These are phyloP conservation scores for Haliaeetus leucogaster DNA, from an alignment of 2,113 vertebrate genomes.

Conservation along the genomic window DNA sequence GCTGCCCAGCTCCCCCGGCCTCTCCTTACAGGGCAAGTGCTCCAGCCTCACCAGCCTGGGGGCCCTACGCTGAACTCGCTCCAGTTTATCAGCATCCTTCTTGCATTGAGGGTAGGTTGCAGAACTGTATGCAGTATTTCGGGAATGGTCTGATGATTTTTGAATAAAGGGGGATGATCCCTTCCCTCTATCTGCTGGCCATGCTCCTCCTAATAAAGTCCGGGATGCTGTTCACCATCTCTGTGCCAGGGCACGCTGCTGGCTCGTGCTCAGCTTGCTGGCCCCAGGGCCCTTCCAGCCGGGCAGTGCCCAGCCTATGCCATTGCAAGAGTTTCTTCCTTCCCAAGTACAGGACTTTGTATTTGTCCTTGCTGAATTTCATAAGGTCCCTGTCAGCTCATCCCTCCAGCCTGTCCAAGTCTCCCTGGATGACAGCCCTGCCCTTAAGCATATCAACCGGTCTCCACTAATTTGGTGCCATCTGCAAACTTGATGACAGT, in stretches of 20 bases:
- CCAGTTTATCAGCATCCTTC: background rate
- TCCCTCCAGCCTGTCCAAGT: background rate
- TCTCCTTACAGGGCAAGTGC: background rate
- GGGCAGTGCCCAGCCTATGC: background rate
- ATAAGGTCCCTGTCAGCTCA: background rate
- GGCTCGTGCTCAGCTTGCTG: background rate
- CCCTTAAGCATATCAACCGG: background rate
- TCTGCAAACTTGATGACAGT: background rate
- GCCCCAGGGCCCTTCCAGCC: background rate
- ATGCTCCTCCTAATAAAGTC: background rate
- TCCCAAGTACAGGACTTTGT: background rate
- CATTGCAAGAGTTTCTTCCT: background rate
- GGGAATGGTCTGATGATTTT: background rate
- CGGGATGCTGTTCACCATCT: background rate
- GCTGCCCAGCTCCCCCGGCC: background rate
- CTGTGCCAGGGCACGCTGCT: background rate
- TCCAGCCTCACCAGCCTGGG: background rate
- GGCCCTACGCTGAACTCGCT: fast-evolving
- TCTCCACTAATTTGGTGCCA: background rate
- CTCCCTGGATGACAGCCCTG: background rate
- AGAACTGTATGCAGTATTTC: background rate
- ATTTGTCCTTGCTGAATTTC: background rate
- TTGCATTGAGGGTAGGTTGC: background rate
- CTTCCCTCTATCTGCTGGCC: background rate
- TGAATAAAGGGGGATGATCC: background rate